Conservation (phyloP, 1,140 invertebrate genomes). For the Colletes gigas region DNA sequence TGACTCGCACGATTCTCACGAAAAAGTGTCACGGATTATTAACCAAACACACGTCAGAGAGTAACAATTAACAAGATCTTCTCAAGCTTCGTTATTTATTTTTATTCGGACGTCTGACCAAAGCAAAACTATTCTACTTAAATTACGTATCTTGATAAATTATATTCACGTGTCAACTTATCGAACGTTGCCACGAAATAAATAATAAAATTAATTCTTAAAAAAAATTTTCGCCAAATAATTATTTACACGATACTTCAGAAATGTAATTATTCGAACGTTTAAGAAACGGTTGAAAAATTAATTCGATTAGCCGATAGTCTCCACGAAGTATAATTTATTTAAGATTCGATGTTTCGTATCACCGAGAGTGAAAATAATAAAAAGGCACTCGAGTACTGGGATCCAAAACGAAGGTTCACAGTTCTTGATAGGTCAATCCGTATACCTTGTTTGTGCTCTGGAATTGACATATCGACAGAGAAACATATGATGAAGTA, state of each 20-base stretch:
- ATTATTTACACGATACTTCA: too few species aligned
- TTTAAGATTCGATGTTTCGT: not conserved
- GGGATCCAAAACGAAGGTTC: conserved; percentile 24
- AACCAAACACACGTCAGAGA: too few species aligned
- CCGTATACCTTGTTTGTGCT: conserved; percentile 18
- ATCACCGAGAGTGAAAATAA: not conserved
- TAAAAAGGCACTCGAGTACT: not conserved
- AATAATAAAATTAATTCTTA: too few species aligned
- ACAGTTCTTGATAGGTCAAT: conserved; percentile 34
- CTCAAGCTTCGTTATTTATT: not conserved
- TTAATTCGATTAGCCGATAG: too few species aligned
- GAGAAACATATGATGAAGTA: conserved; percentile 66
- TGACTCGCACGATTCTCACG: too few species aligned
- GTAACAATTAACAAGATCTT: not conserved
- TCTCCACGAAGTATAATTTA: not conserved
- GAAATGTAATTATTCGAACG: too few species aligned
- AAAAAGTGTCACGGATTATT: too few species aligned
- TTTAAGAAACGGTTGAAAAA: too few species aligned
- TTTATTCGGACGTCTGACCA: conserved; percentile 13
- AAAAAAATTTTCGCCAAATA: too few species aligned
- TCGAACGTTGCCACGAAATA: too few species aligned
- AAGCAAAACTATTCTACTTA: conserved; percentile 16
- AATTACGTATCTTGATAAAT: not conserved
- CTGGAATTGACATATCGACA: conserved; percentile 66
- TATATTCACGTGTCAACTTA: too few species aligned